Percentiles rank a stretch among this genome's conserved stretches.
phyloP scores from a whole-genome alignment of 2,113 vertebrate genomes.

The Ictalurus punctatus region DNA sequence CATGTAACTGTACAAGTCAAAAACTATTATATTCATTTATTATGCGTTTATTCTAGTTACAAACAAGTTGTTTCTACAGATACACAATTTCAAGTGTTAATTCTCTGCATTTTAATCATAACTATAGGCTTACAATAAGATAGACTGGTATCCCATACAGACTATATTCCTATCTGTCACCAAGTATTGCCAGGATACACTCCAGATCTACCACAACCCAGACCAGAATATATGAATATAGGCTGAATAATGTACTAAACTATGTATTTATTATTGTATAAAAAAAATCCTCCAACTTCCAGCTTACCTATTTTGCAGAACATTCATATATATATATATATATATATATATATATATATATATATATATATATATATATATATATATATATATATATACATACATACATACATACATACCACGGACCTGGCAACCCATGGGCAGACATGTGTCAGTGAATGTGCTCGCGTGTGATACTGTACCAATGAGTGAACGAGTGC shows the following conservation, averaged over 20 bases:
- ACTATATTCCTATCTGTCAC: background rate
- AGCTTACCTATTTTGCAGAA: background rate
- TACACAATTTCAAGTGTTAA: background rate
- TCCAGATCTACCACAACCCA: background rate
- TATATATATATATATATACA: too few species aligned
- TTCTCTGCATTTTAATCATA: background rate
- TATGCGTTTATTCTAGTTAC: background rate
- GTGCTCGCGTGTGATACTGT: background rate
- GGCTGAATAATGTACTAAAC: background rate
- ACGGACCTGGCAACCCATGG: background rate
- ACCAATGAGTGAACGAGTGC: conserved; percentile 81
- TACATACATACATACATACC: too few species aligned
- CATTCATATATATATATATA: too few species aligned
- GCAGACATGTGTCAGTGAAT: background rate
- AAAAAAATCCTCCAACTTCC: background rate
- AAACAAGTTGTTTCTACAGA: background rate
- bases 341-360: too few species aligned
- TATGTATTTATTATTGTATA: background rate
- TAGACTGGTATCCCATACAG: background rate
- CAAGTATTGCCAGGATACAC: background rate
- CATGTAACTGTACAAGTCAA: background rate
- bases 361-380: too few species aligned
- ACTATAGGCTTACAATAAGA: background rate
- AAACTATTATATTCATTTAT: background rate
- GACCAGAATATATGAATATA: background rate